Percentiles rank a stretch among this genome's conserved stretches.
phyloP scores from a whole-genome alignment of 2,113 vertebrate species.

The Myiozetetes cayanensis region DNA sequence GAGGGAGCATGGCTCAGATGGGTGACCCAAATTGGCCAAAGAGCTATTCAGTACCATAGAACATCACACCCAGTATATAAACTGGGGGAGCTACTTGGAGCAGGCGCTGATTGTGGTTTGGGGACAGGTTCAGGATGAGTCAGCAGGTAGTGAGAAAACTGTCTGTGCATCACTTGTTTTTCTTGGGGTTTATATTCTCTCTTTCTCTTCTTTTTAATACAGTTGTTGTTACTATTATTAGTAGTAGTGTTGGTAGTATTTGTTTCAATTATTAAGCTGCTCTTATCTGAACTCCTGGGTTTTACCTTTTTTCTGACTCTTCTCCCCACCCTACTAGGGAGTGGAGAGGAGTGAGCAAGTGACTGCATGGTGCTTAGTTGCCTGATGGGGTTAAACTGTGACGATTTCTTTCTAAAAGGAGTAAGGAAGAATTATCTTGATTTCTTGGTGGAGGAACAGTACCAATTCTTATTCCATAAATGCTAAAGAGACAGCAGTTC shows the following conservation, averaged over 20 bases:
- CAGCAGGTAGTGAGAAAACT: not conserved
- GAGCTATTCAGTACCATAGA: not conserved
- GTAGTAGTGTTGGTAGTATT: not conserved
- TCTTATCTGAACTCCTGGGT: not conserved
- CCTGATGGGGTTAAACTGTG: not conserved
- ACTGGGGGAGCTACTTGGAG: not conserved
- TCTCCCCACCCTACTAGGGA: not conserved
- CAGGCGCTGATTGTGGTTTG: fast-evolving
- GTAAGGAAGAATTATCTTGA: not conserved
- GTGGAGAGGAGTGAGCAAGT: not conserved
- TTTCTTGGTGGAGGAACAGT: not conserved
- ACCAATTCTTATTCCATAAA: not conserved
- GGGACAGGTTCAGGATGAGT: not conserved
- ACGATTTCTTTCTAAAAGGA: not conserved
- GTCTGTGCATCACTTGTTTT: not conserved
- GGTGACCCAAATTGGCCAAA: not conserved
- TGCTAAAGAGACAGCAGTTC: not conserved
- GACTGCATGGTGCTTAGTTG: not conserved
- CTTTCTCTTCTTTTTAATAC: not conserved
- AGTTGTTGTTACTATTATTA: not conserved
- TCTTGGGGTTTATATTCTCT: not conserved
- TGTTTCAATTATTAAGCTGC: not conserved
- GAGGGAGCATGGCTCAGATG: not conserved
- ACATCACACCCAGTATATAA: not conserved
- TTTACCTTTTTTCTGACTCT: not conserved